Evolutionary conservation across 64 coral and sea anemone species (phyloP).

Genomic region (Stylophora pistillata): DNA sequence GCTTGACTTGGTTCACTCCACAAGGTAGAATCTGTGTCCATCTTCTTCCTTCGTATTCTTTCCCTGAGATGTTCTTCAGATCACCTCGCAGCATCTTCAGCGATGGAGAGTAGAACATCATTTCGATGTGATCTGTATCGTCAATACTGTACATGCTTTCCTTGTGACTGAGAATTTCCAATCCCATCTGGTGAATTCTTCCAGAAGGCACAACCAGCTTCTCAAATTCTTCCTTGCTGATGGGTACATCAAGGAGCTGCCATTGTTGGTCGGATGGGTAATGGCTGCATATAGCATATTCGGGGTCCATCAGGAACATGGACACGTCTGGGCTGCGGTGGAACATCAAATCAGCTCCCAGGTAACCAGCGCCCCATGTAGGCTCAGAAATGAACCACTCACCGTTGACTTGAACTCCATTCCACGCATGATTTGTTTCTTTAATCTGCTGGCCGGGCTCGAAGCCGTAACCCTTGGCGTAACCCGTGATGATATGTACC

Average conservation of each 20-base stretch:
- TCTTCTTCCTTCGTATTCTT: constrained; percentile 55
- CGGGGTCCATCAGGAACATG: constrained; percentile 71
- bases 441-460: constrained; percentile 56
- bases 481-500: constrained; percentile 50
- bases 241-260: constrained; percentile 68
- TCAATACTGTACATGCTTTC: constrained; percentile 52
- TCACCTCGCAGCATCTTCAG: constrained; percentile 56
- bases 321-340: constrained; percentile 58
- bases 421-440: constrained; percentile 77
- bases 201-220: constrained; percentile 75
- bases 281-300: constrained; percentile 74
- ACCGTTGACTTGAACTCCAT: constrained; percentile 50
- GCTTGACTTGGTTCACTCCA: constrained; percentile 51
- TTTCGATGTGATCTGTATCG: constrained; percentile 38
- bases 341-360: constrained; percentile 84
- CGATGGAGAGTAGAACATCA: constrained; percentile 65
- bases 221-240: constrained; percentile 87
- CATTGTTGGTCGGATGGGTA: constrained; percentile 61
- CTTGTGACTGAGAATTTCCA: constrained; percentile 75
- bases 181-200: constrained; percentile 51
- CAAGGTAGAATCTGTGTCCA: constrained; percentile 52
- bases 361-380: constrained; percentile 75
- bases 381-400: constrained; percentile 83
- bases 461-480: constrained; percentile 83
- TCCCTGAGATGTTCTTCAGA: constrained; percentile 50